Base-by-base conservation (phyloP, 92 coral and sea anemone species). In the Anthopleura xanthogrammica region DNA sequence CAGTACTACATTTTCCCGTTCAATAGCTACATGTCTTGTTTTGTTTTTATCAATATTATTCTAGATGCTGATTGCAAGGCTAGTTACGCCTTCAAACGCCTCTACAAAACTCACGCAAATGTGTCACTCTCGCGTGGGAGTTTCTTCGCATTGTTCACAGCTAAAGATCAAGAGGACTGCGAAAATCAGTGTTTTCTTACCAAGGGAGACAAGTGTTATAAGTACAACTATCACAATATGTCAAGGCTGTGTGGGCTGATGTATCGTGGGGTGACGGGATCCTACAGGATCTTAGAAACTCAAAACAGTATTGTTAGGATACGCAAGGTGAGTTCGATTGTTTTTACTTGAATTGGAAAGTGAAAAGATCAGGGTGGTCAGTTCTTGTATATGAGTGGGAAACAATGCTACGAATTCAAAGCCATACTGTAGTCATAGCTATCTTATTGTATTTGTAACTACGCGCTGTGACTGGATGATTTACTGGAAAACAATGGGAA, bases 161-260 rank as follows among this genome's bases (percentile, higher is more conserved):
- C 65, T 1, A 68, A 22, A 68, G 77, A 81, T 19, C 77, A 81
- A 13, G 41, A 46, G 43, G 12, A 81, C 68, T 81, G 84, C 42
- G 76, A 81, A 36, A 70, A 20, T 19, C 29, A 75, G 14, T 81
- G 84, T 13, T 76, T 68, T 81, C 13, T 52, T 9, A 17, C 56
- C 4, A 14, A 68, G 46, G 20, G 8, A 13, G 66, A 70, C n/a
- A 24, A 48, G 50, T 81, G 84, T 42, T 52, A 22, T 14, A 68
- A 48, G 77, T 68, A 13, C 52, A 81, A 52, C 52, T 81, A 81
- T 48, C 17, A 75, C 41, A 29, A 39, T 50, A 66, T 11, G 3
- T 46, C 77, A 1, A 81, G 39, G 41, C 77, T 81, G 22, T 81
- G 84, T 68, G 77, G 56, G 11, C 29, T 81, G 48, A 17, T 81